Evolutionary conservation across 2,113 vertebrate species (phyloP).

Genomic region (Pagrus major): DNA sequence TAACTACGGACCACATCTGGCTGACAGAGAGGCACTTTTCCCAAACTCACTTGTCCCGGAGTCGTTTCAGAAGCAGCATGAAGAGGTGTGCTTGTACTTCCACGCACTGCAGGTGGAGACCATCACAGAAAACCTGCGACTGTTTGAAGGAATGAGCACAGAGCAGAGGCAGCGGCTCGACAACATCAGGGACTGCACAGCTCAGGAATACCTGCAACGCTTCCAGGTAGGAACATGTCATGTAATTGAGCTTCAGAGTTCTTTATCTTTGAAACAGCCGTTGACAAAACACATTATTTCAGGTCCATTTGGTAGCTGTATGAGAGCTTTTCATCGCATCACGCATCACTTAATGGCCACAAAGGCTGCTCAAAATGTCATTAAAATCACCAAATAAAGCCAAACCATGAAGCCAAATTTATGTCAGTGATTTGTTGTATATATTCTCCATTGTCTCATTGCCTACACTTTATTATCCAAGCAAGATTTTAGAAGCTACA

Average conservation of each 20-base stretch:
- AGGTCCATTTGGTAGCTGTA: too few species aligned
- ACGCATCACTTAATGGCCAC: too few species aligned
- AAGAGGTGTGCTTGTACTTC: conserved; percentile 91
- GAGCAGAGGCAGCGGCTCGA: conserved; percentile 83
- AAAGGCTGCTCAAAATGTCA: too few species aligned
- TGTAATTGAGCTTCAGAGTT: neutral
- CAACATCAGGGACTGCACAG: conserved; percentile 86
- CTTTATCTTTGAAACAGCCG: too few species aligned
- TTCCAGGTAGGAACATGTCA: conserved; percentile 78
- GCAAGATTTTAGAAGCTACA: neutral
- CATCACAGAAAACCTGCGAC: conserved; percentile 91
- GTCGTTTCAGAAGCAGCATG: conserved; percentile 89
- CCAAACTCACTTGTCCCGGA: conserved; percentile 84
- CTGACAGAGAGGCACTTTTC: conserved; percentile 87
- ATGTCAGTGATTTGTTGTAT: neutral
- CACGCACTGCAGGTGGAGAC: conserved; percentile 89
- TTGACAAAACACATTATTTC: too few species aligned
- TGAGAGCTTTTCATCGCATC: too few species aligned
- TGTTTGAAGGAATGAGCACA: conserved; percentile 85
- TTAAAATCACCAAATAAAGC: too few species aligned
- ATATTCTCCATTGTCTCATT: too few species aligned
- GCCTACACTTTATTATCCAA: neutral
- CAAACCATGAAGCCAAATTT: too few species aligned
- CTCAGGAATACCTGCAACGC: conserved; percentile 86
- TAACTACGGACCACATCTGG: conserved; percentile 87